Conservation (phyloP, 2,113 vertebrate genomes). For the Lynx canadensis region DNA sequence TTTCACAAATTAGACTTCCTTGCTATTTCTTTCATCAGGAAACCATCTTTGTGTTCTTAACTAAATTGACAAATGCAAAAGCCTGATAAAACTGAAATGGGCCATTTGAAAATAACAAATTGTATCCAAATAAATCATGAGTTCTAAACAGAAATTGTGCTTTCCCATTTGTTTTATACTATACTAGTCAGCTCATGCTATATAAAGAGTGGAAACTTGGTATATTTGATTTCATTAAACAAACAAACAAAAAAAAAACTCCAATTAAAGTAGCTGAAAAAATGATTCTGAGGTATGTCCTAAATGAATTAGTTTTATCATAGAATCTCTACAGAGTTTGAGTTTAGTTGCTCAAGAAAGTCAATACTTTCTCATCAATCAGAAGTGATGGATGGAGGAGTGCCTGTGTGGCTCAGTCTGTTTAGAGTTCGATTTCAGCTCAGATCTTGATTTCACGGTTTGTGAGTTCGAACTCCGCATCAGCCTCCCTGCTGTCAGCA, state of each 20-base stretch:
- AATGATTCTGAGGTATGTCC: neutral
- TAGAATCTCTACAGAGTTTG: neutral
- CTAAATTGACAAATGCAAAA: conserved; percentile 16
- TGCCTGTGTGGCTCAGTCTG: no score
- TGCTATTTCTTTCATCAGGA: neutral
- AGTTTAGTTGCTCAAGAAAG: neutral
- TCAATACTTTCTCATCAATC: neutral
- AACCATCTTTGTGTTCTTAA: neutral
- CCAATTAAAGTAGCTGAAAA: neutral
- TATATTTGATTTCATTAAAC: neutral
- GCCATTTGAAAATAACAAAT: neutral
- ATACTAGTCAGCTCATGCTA: neutral
- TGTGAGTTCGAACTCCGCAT: no score
- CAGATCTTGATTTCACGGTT: no score
- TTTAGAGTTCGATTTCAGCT: no score
- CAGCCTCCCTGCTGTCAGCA: no score
- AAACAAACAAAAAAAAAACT: neutral
- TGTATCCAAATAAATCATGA: neutral
- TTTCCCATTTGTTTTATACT: neutral
- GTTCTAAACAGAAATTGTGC: neutral
- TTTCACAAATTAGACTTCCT: neutral
- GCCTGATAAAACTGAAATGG: neutral
- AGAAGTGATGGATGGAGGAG: neutral
- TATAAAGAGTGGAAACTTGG: neutral
- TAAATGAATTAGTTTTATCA: neutral